These are phyloP conservation scores for Protophormia terraenovae DNA, from an alignment of 2,888 invertebrate genomes.

Conservation along the genomic window DNA sequence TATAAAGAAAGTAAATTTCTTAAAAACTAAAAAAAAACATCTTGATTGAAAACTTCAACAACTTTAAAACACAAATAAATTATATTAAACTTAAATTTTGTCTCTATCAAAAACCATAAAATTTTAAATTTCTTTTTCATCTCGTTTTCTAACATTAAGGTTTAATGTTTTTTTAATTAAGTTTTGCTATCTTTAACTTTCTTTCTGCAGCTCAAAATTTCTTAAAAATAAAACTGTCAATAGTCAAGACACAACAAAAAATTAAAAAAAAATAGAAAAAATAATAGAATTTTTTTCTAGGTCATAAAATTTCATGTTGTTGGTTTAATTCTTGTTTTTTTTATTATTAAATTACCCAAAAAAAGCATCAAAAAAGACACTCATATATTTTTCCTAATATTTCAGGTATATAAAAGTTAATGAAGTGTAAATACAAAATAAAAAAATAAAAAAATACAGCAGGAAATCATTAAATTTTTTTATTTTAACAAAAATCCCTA, in stretches of 20 bases:
- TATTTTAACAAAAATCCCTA: background rate
- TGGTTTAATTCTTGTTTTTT: slow-evolving; percentile 3
- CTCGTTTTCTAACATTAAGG: background rate
- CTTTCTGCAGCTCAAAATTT: background rate
- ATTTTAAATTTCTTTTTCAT: background rate
- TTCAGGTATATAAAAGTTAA: slow-evolving; percentile 56
- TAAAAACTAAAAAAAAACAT: too few species aligned
- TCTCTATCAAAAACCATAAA: too few species aligned
- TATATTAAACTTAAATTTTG: too few species aligned
- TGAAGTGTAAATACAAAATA: slow-evolving; percentile 40
- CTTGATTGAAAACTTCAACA: too few species aligned
- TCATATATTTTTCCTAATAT: background rate
- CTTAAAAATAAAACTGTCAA: slow-evolving; percentile 22
- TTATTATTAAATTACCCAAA: background rate
- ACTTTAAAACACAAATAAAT: too few species aligned
- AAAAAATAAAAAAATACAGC: background rate
- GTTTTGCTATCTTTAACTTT: slow-evolving; percentile 15
- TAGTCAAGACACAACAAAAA: background rate
- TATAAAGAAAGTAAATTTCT: background rate
- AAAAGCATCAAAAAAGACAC: background rate
- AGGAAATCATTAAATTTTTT: slow-evolving; percentile 5
- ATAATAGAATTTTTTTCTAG: slow-evolving; percentile 50
- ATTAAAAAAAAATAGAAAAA: background rate
- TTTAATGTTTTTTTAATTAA: slow-evolving; percentile 47
- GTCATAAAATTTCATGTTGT: slow-evolving; percentile 61